Base-by-base conservation (phyloP, 2,888 invertebrate species). In the Drosophila dives region DNA sequence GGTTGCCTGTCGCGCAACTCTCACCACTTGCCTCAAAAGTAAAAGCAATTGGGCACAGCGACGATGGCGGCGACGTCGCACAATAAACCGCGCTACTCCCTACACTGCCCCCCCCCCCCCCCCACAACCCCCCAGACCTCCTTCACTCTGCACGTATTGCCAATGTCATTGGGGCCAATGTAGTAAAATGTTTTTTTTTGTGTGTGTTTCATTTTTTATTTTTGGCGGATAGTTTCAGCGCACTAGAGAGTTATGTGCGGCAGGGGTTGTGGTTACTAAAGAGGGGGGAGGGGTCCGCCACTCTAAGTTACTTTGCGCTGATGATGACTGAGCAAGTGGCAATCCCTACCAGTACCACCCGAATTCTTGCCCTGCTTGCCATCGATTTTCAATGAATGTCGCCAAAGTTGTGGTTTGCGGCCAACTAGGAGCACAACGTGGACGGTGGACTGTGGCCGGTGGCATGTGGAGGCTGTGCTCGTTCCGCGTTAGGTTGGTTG, bases 101-200 rank as follows among this genome's bases (percentile, higher is more conserved):
- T 23, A 11, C 29, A 20, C 23, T 12, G 2, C 4, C 8, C 23
- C 6, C 10, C 11, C 3, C 1, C 3, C 1, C n/a, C 17, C 34
- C 1, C 20, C 0, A 2, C 20, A 7, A 15, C n/a, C 17, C 34
- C 1, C 20, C 0, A 2, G n/a, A 7, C n/a, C 45, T 20, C 12
- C 36, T 26, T 15, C 20, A 17, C 15, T 20, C 55, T 62, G 68
- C 61, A n/a, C 51, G 48, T 65, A 72, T 67, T 68, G 66, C 62
- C 86, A 83, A 80, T 85, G 84, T 88, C 85, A 83, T 80, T 83
- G 77, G 62, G 77, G 84, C 75, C 83, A 83, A 78, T 83, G 70
- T 65, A 59, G 63, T 45, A 61, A 58, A 51, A 40, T 51, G 38
- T 69, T 69, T 34, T 53, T 42, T 54, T 29, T 34, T 48, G 12